Base-by-base conservation (phyloP, 2,113 vertebrate genomes). In the Malurus elegans region DNA sequence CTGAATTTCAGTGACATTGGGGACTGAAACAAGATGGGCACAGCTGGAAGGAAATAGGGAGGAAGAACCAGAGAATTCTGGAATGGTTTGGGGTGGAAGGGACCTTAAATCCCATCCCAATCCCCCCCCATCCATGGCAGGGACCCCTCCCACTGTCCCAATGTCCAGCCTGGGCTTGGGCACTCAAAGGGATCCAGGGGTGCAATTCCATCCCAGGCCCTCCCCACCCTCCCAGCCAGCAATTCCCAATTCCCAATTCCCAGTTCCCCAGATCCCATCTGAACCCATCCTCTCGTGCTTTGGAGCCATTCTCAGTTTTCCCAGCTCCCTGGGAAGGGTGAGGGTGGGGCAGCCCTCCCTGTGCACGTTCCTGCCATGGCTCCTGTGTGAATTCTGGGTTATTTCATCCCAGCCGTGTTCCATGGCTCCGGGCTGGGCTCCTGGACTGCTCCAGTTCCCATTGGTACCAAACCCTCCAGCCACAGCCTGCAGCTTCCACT, bases 91-190 rank as follows among this genome's bases (percentile, higher is more conserved):
- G 56, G 38, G 2, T 2, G 2, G 3, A 10, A 51, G 5, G 20
- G 23, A 38, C 3, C 3, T 15, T 0, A 53, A 18, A 87, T 1
- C n/a, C 24, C 74, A 4, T 0, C 62, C 71, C 16, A 3, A 38
- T 10, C 3, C 36, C 66, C 16, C 8, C 48, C 47, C 38, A 21
- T 17, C 20, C 25, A 8, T 2, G 72, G 54, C 65, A 71, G 85
- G 85, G 85, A 79, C 85, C 17, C 48, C 62, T 87, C 16, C 85
- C 74, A 25, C 57, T 24, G 14, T 9, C 29, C 73, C 72, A 48
- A 0, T 51, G 66, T 20, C 82, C 82, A 86, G 0, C 57, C 66
- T 56, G 65, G 24, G 42, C 57, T 42, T 9, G 85, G 65, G 12
- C 66, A 79, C 42, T 72, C 4, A 75, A 75, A 79, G 58, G 75